These are phyloP conservation scores for Trichacis sp. DNA, from an alignment of 2,888 invertebrate genomes.

Conservation along the genomic window DNA sequence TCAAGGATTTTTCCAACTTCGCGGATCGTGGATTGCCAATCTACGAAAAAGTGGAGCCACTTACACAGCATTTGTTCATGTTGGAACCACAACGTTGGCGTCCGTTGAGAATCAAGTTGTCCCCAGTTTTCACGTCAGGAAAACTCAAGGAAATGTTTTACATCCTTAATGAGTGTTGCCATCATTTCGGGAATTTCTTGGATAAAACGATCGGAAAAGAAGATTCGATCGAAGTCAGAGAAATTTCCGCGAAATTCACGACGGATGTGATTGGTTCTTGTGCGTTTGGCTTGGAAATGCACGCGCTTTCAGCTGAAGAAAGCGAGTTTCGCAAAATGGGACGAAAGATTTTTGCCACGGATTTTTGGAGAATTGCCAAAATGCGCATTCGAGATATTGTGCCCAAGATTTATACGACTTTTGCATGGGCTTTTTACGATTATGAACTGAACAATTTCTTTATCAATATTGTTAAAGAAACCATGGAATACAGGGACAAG, in stretches of 20 bases:
- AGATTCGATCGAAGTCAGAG: conserved; percentile 52
- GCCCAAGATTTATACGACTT: conserved; percentile 44
- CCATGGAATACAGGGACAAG: conserved; percentile 62
- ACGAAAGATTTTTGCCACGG: conserved; percentile 49
- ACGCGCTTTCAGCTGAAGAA: conserved; percentile 61
- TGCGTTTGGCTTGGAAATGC: conserved; percentile 68
- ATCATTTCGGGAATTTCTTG: conserved; percentile 58
- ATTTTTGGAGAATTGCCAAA: conserved; percentile 35
- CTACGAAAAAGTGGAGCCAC: conserved; percentile 67
- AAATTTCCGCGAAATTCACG: conserved; percentile 66
- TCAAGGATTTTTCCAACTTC: conserved; percentile 65
- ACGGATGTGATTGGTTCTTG: conserved; percentile 70
- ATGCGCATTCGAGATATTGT: conserved; percentile 37
- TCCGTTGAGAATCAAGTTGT: conserved; percentile 68
- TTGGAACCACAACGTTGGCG: conserved; percentile 71
- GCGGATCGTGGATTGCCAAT: conserved; percentile 57
- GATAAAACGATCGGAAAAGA: conserved; percentile 34
- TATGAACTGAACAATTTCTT: conserved; percentile 57
- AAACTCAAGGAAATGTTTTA: conserved; percentile 70
- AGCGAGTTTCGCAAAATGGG: conserved; percentile 66
- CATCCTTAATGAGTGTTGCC: conserved; percentile 61
- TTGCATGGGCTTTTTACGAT: conserved; percentile 44
- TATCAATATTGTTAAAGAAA: conserved; percentile 55
- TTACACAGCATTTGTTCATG: conserved; percentile 68
- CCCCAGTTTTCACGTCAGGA: conserved; percentile 68